Conservation (phyloP, 2,113 vertebrate genomes). For the Lucifuga dentata region DNA sequence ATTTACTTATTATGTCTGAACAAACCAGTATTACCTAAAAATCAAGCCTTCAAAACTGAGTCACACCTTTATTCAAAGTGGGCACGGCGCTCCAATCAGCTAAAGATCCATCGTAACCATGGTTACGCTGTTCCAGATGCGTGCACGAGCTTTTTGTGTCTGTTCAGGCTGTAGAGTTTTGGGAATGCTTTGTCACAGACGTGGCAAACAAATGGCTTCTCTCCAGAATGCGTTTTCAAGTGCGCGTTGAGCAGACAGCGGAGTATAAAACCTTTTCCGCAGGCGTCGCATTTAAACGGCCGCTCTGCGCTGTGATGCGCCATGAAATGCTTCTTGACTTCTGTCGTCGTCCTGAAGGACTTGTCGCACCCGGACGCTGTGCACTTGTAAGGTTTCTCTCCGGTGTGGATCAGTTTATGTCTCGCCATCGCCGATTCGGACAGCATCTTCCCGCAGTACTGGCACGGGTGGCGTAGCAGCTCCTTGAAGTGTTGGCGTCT, state of each 20-base stretch:
- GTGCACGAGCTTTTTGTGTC: conserved; percentile 66
- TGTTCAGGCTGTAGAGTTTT: conserved; percentile 53
- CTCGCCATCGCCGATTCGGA: conserved; percentile 15
- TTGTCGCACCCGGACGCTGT: conserved; percentile 46
- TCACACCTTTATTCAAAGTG: neutral
- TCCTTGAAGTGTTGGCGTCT: conserved; percentile 53
- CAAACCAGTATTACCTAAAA: too few species aligned
- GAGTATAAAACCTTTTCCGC: conserved; percentile 63
- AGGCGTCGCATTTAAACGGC: conserved; percentile 55
- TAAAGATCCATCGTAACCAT: neutral
- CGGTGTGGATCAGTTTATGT: conserved; percentile 70
- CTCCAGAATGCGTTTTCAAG: conserved; percentile 45
- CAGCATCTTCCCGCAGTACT: conserved; percentile 63
- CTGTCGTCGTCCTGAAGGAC: conserved; percentile 48
- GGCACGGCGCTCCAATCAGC: too few species aligned
- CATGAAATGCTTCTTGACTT: conserved; percentile 65
- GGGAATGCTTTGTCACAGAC: conserved; percentile 66
- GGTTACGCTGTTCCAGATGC: conserved; percentile 12
- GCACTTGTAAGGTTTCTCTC: conserved; percentile 70
- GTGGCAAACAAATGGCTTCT: conserved; percentile 62
- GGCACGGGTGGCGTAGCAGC: conserved; percentile 51
- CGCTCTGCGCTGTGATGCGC: conserved; percentile 53
- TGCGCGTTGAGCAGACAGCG: conserved; percentile 40
- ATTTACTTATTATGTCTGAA: too few species aligned
- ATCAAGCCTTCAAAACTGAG: too few species aligned